Evolutionary conservation across 2,888 invertebrate species (phyloP), one percentile per base, ranked within the genome.

Genomic region (Pachymerium ferrugineum): DNA sequence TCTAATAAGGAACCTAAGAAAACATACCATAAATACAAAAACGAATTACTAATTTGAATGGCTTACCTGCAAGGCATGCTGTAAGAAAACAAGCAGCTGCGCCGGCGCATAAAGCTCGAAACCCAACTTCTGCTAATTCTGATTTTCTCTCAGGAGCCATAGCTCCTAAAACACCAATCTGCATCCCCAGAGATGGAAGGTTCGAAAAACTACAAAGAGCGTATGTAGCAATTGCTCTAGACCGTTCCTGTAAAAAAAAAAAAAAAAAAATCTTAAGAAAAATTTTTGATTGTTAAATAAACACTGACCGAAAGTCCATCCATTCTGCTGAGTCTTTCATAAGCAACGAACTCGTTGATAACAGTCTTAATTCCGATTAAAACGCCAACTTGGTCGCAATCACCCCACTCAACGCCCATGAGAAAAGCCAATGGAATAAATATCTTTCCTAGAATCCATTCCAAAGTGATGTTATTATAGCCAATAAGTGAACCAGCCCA

Each of bases 191-290:
- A 0, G 94, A 91, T 6, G 90, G 88, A 0, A 94, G 91, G 85
- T 96, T 96, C 0, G 94, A 90, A 83, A 96, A 96, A 0, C 95
- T 94, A 80, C 95, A 96, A 31, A 96, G 88, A 0, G 94, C 92
- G 80, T 90, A 96, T 0, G 95, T 96, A 0, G 94, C 91, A 69
- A 96, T 93, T 10, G 91, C 87, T 80, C 90, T 89, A 0, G 90
- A 88, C 33, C 94, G 87, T 0, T 87, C 83, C 93, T 93, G 81
- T 30, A 77, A 76, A 74, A 73, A 35, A 75, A 74, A 70, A 76
- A 35, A 12, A 2, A 29, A 70, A 33, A n/a, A n/a, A n/a, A n/a
- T n/a, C n/a, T n/a, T n/a, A n/a, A n/a, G n/a, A n/a, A n/a, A n/a
- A 62, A 8, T 14, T 14, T 62, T n/a, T 35, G 38, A 12, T 8